Base-by-base conservation (phyloP, 2,113 vertebrate species). In the Cacatua alba region DNA sequence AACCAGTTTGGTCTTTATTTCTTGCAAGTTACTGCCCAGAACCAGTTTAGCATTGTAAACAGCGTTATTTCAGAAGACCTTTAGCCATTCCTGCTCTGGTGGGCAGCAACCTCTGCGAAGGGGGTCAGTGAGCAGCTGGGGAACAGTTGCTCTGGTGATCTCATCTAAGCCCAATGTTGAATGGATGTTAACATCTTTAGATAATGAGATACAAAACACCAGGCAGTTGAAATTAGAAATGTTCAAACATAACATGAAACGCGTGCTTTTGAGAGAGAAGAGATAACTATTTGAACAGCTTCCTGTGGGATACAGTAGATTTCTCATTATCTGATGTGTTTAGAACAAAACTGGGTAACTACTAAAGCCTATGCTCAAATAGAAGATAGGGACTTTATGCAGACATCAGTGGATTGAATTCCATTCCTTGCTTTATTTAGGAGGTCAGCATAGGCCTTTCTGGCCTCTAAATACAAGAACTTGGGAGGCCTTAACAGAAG, bases 221-320 rank as follows among this genome's bases (percentile, higher is more conserved):
- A 79, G 83, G 77, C 72, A 82, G 52, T 43, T 82, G 76, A 86
- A 96, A 81, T 86, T 65, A 88, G 60, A 90, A 75, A 79, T 82
- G 76, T 72, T 95, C 69, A 84, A 86, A 96, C 23, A 37, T 49
- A 90, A 76, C 52, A 76, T 16, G 11, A 90, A 93, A 84, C 84
- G 7, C 17, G 29, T 60, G 21, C 39, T 86, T 93, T 93, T 81
- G 44, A 91, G 31, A 52, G 41, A 52, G 41, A 49, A 74, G 46
- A 70, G 43, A 55, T 17, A 93, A 65, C 43, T 90, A 60, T 64
- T 39, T 60, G 35, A 96, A 86, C 35, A 78, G 28, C 24, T 88
- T 93, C 48, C 76, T 68, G 41, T 4, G 8, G 17, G 65, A 82
- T 69, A 68, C 19, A 64, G 51, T 88, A 60, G 17, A 72, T 76